Evolutionary conservation across 2,797 vertebrate genomes (phyloP), one percentile per base, ranked within the genome.

Genomic region (Arctocebus calabarensis): DNA sequence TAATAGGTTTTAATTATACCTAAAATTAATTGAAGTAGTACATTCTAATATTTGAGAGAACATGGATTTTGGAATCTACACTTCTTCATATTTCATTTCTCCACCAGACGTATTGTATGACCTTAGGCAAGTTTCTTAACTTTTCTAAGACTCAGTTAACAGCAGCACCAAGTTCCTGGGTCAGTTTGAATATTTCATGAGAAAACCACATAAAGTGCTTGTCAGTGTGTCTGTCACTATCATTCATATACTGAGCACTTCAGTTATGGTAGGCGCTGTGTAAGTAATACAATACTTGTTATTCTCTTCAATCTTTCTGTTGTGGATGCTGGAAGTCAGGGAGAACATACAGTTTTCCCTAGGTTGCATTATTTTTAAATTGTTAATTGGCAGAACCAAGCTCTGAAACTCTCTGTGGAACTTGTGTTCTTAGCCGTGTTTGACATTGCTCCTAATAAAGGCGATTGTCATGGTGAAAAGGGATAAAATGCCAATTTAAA

Each of bases 311-410:
- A 29, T 81, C 48, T 88, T 93, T 96, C 40, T 70, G 0, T 61
- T 64, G 19, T 84, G 45, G 48, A 97, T 95, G 88, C 2, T 77
- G 55, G 95, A 84, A 27, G 73, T 57, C 14, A 86, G 37, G 87
- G 32, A 82, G 86, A n/a, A 68, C 7, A 64, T 40, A 9, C 55
- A 4, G 20, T 73, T 78, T 97, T 43, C 10, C 48, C 57, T 57
- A 16, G 61, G 34, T 52, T 0, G 0, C 81, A 97, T 37, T 88
- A 27, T 34, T 94, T 95, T n/a, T 93, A 25, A 77, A 40, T 84
- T 19, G 75, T 62, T 94, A 11, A 86, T 16, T 52, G 64, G 25
- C 4, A 87, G 34, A 94, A 68, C 4, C 40, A 84, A 13, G 13
- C 82, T 86, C 17, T 75, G 52, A 97, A 89, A 70, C 19, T 84